A percentile compares a stretch with the other conserved stretches of the same genome.
phyloP scores from a whole-genome alignment of 2,888 invertebrate genomes.

The Synergus japonicus region DNA sequence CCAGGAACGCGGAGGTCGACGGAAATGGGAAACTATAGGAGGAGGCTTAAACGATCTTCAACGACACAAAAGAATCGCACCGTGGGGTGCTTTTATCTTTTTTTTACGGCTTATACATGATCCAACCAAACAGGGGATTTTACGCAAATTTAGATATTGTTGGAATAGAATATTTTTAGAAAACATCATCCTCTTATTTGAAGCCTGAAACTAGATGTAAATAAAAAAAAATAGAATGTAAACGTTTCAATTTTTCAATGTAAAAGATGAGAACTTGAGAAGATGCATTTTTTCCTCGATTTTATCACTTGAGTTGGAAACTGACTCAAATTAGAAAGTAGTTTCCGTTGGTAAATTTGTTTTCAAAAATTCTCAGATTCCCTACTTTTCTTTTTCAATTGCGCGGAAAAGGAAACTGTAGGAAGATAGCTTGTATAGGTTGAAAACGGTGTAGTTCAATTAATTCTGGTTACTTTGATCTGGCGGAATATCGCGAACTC shows the following conservation, averaged over 20 bases:
- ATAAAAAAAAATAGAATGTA: too few species aligned
- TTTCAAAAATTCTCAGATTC: background rate
- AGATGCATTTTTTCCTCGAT: too few species aligned
- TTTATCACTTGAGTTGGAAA: too few species aligned
- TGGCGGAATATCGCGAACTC: conserved; percentile 66
- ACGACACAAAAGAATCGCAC: conserved; percentile 64
- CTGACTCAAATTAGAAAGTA: background rate
- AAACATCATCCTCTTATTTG: background rate
- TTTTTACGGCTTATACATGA: conserved; percentile 45
- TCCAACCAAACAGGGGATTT: background rate
- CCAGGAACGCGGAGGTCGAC: conserved; percentile 39
- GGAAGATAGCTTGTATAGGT: conserved; percentile 36
- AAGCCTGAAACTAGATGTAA: background rate
- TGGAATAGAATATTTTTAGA: background rate
- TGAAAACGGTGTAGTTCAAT: conserved; percentile 54
- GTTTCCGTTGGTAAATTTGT: background rate
- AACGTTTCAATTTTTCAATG: too few species aligned
- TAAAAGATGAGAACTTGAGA: too few species aligned
- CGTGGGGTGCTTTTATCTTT: conserved; percentile 42
- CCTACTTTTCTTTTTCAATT: conserved; percentile 42
- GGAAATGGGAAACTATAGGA: conserved; percentile 42
- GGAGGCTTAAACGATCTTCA: conserved; percentile 61
- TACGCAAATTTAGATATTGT: conserved; percentile 5
- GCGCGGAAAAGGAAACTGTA: conserved; percentile 48
- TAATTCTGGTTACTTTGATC: conserved; percentile 67